Evolutionary conservation across 1,140 invertebrate genomes (phyloP).

Genomic region (Coenobita brevimanus): DNA sequence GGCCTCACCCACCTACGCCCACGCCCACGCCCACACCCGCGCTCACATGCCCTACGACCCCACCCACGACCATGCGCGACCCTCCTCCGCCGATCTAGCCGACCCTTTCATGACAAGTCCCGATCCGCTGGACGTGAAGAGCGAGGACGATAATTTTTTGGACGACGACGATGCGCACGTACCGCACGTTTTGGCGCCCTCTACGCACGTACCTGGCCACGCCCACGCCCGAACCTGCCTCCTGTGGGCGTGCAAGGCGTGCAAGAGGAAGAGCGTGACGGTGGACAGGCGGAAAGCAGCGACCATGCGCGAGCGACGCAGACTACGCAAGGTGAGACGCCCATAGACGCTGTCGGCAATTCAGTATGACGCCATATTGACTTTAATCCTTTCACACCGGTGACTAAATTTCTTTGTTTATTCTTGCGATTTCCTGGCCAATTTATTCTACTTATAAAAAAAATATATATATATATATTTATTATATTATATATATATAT

Average conservation of each 20-base stretch:
- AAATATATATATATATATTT: background rate
- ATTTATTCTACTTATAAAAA: no score
- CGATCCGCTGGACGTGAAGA: constrained; percentile 31
- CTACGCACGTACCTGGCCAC: constrained; percentile 68
- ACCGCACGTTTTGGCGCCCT: constrained; percentile 68
- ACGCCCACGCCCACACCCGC: constrained; percentile 42
- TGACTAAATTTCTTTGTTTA: no score
- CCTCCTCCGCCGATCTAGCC: constrained; percentile 62
- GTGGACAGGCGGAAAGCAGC: constrained; percentile 97
- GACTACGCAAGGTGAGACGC: constrained; percentile 86
- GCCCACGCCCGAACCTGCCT: constrained; percentile 82
- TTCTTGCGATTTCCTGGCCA: no score
- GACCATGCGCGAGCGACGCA: constrained; percentile 91
- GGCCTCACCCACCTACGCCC: constrained; percentile 43
- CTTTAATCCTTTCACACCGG: no score
- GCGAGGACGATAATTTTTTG: constrained; percentile 56
- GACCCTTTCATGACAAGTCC: constrained; percentile 50
- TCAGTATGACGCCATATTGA: no score
- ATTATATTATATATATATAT: background rate
- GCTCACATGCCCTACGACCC: constrained; percentile 5
- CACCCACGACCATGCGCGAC: no score
- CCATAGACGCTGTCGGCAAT: no score
- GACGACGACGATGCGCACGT: constrained; percentile 67
- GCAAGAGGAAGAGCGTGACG: constrained; percentile 94
- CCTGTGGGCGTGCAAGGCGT: constrained; percentile 96